Percentiles rank a stretch among this genome's conserved stretches.
Evolutionary conservation across 2,113 vertebrate genomes (phyloP).

Genomic region (Sebastes schlegelii): DNA sequence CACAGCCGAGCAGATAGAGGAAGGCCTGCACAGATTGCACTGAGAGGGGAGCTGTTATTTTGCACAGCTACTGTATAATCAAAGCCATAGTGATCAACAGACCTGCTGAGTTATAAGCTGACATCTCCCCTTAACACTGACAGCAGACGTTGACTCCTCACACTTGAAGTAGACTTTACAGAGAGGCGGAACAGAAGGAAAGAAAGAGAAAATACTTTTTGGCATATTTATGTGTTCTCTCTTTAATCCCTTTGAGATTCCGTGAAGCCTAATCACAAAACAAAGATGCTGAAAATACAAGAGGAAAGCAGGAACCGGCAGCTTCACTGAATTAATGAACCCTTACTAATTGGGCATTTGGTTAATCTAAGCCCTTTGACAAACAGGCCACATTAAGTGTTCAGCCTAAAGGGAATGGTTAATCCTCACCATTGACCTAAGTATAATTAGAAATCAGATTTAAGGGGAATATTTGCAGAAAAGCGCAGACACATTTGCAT

Average conservation of each 20-base stretch:
- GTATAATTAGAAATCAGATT: constrained; percentile 33
- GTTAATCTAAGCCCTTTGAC: constrained; percentile 41
- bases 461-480: background rate
- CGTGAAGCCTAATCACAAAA: constrained; percentile 39
- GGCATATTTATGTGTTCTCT: background rate
- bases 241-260: constrained; percentile 1
- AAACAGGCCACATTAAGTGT: constrained; percentile 32
- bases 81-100: constrained; percentile 51
- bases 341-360: constrained; percentile 50
- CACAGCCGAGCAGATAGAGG: constrained; percentile 34
- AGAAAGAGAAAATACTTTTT: background rate
- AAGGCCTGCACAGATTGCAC: constrained; percentile 47
- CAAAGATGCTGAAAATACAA: constrained; percentile 16
- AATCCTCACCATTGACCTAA: constrained; percentile 19
- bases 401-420: constrained; percentile 13
- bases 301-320: constrained; percentile 4
- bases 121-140: constrained; percentile 42
- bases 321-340: constrained; percentile 43
- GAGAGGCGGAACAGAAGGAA: constrained; percentile 4
- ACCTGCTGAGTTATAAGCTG: constrained; percentile 46
- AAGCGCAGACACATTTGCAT: background rate
- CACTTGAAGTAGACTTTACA: constrained; percentile 1
- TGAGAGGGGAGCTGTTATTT: constrained; percentile 56
- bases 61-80: constrained; percentile 58
- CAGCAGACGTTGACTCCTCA: constrained; percentile 49